Evolutionary conservation across 2,888 invertebrate species (phyloP).

Genomic region (Pristionchus mayeri): DNA sequence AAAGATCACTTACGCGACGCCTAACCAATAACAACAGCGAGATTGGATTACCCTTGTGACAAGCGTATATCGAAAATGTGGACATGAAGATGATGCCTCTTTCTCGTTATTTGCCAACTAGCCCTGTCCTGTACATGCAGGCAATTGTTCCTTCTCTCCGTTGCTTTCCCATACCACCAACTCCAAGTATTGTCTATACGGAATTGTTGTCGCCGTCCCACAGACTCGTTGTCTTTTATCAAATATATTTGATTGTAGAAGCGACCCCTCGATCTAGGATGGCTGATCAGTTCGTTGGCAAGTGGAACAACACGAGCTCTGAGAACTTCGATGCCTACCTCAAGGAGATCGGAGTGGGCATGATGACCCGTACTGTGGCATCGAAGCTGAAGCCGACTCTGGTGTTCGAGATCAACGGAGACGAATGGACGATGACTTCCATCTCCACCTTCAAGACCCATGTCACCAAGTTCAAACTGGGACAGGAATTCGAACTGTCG

Average conservation of each 20-base stretch:
- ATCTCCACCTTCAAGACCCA: conserved; percentile 75
- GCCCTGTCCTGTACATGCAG: no score
- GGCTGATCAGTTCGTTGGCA: conserved; percentile 65
- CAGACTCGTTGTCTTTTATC: no score
- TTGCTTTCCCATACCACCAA: no score
- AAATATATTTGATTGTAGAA: neutral
- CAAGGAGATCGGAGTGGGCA: conserved; percentile 71
- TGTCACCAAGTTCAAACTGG: conserved; percentile 69
- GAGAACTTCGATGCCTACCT: conserved; percentile 75
- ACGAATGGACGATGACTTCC: conserved; percentile 71
- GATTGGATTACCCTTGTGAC: no score
- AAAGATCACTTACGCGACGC: no score
- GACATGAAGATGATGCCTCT: no score
- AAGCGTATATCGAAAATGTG: no score
- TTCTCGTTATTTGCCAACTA: neutral
- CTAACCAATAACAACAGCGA: no score
- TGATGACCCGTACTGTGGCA: conserved; percentile 72
- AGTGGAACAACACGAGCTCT: conserved; percentile 72
- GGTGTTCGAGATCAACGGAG: conserved; percentile 58
- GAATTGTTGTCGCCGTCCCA: no score
- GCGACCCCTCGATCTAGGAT: conserved; percentile 8
- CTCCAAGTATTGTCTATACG: no score
- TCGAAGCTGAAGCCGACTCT: conserved; percentile 70
- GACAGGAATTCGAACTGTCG: conserved; percentile 67
- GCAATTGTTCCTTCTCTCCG: neutral